Evolutionary conservation across 2,888 invertebrate species (phyloP).

Genomic region (Synergus itoensis): DNA sequence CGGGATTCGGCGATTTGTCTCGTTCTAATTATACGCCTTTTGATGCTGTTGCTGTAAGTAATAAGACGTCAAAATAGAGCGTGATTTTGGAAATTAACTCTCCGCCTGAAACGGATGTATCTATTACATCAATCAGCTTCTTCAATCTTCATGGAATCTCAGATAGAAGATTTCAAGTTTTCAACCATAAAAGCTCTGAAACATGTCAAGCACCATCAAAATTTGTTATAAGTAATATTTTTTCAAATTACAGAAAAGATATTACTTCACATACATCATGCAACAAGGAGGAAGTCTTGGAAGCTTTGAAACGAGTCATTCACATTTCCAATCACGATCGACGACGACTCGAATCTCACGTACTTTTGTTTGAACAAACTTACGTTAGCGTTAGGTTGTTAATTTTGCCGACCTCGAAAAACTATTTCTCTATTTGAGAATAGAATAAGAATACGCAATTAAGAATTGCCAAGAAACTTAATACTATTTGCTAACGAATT

Average conservation of each 20-base stretch:
- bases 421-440: constrained; percentile 14
- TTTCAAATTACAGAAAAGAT: neutral
- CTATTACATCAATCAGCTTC: neutral
- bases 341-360: constrained; percentile 18
- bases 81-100: constrained; percentile 29
- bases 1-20: constrained; percentile 53
- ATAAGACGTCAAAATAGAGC: constrained; percentile 40
- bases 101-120: constrained; percentile 18
- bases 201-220: neutral
- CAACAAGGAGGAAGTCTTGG: neutral
- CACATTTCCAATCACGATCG: constrained; percentile 19
- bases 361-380: constrained; percentile 30
- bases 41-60: constrained; percentile 5
- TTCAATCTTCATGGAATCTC: neutral
- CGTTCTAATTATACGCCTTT: constrained; percentile 53
- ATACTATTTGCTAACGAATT: constrained; percentile 9
- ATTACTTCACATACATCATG: no score
- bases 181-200: neutral
- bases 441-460: neutral
- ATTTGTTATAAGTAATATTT: no score
- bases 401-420: constrained; percentile 20
- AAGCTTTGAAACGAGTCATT: constrained; percentile 10
- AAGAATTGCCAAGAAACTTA: neutral
- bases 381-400: constrained; percentile 26
- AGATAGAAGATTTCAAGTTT: neutral